phyloP scores from a whole-genome alignment of 2,797 vertebrate species.

The Myotis pilosus region DNA sequence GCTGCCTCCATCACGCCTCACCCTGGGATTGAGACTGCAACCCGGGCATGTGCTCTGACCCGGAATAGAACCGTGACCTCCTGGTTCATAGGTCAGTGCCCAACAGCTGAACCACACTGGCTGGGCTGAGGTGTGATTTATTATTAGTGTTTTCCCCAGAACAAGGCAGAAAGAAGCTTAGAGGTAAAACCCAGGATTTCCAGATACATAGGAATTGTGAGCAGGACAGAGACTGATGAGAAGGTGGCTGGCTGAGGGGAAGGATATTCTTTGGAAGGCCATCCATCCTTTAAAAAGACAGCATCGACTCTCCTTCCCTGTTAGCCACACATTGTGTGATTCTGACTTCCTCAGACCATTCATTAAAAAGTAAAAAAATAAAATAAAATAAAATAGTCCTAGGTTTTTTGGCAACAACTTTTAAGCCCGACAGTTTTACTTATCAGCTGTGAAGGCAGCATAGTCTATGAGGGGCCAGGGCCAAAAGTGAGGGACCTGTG shows the following conservation, averaged over 20 bases:
- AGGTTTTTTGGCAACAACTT: background rate
- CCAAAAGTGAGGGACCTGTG: background rate
- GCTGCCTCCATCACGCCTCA: no score
- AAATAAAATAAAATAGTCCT: background rate
- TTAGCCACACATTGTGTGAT: background rate
- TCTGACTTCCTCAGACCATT: background rate
- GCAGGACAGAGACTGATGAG: background rate
- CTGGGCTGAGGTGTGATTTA: background rate
- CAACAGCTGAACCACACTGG: no score
- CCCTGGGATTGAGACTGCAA: no score
- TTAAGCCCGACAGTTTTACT: background rate
- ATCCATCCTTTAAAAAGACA: background rate
- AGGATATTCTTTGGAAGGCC: background rate
- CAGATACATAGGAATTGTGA: rapidly evolving
- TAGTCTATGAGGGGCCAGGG: background rate
- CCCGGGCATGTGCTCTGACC: no score
- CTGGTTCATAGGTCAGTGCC: no score
- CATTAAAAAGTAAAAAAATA: background rate
- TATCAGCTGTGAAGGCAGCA: background rate
- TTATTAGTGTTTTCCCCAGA: background rate
- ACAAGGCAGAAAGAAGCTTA: background rate
- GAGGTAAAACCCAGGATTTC: background rate
- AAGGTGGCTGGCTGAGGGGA: background rate
- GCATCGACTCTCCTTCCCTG: background rate
- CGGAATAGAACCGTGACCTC: no score